These are phyloP conservation scores for Melinopterus prodromus DNA, from an alignment of 2,888 invertebrate genomes.

Conservation along the genomic window DNA sequence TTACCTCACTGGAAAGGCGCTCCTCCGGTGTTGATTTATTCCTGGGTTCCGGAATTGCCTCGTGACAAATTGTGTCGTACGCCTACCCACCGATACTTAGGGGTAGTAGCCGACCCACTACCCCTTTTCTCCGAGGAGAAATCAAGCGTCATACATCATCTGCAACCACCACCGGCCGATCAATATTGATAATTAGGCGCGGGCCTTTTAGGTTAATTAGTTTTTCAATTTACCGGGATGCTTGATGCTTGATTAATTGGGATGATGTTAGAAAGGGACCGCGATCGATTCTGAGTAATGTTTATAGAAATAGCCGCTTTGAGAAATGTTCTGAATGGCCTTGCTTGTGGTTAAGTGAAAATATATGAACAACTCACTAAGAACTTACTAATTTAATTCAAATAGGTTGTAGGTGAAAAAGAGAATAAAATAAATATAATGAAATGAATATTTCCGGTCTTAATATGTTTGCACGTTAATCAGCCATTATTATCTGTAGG, in stretches of 20 bases:
- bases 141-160: background rate
- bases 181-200: background rate
- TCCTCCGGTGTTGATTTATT: slow-evolving; percentile 4
- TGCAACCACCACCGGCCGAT: background rate
- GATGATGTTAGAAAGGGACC: background rate
- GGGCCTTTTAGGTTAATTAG: background rate
- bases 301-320: background rate
- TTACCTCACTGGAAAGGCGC: slow-evolving; percentile 4
- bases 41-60: background rate
- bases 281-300: background rate
- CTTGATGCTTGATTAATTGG: background rate
- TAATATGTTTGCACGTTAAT: too few species aligned
- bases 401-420: too few species aligned
- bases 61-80: slow-evolving; percentile 4
- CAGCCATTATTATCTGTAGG: too few species aligned
- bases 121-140: slow-evolving; percentile 4
- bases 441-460: too few species aligned
- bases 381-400: too few species aligned
- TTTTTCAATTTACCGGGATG: background rate
- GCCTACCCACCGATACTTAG: background rate
- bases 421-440: too few species aligned
- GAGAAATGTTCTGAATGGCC: too few species aligned
- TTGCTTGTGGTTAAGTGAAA: too few species aligned
- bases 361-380: too few species aligned
- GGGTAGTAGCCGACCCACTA: background rate